Evolutionary conservation across 2,888 invertebrate genomes (phyloP).

Genomic region (Netelia inedita): DNA sequence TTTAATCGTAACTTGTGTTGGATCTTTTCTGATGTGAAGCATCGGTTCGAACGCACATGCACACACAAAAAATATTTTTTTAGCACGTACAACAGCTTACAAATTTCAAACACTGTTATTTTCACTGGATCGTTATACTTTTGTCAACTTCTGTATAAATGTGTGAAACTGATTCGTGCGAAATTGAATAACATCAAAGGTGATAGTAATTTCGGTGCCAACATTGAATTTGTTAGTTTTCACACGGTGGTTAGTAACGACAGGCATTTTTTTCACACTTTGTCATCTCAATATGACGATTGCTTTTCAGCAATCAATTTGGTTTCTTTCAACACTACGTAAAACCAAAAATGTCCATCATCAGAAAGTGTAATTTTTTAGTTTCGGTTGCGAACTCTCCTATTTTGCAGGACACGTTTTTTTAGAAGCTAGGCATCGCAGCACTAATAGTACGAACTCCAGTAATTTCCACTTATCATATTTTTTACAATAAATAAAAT

Average conservation of each 20-base stretch:
- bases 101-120: slow-evolving; percentile 38
- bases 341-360: slow-evolving; percentile 15
- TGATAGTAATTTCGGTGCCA: slow-evolving; percentile 16
- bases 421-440: slow-evolving; percentile 47
- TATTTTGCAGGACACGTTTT: slow-evolving; percentile 37
- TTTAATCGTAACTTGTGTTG: slow-evolving; percentile 4
- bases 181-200: slow-evolving; percentile 36
- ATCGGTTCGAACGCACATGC: slow-evolving; percentile 60
- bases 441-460: slow-evolving; percentile 60
- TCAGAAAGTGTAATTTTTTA: slow-evolving; percentile 29
- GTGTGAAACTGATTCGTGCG: slow-evolving; percentile 36
- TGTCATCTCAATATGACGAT: slow-evolving; percentile 24
- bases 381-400: slow-evolving; percentile 50
- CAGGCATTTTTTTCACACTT: slow-evolving; percentile 65
- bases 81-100: slow-evolving; percentile 12
- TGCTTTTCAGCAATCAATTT: slow-evolving; percentile 58
- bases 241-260: slow-evolving; percentile 50
- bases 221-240: slow-evolving; percentile 50
- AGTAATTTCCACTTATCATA: slow-evolving; percentile 59
- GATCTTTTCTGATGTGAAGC: slow-evolving; percentile 61
- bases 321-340: slow-evolving; percentile 48
- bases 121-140: slow-evolving; percentile 37
- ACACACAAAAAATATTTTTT: slow-evolving; percentile 45
- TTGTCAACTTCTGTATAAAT: slow-evolving; percentile 10
- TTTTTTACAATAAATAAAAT: slow-evolving; percentile 45